phyloP scores from a whole-genome alignment of 30 jellyfish, hydroid and myxozoan species.

The Turritopsis dohrnii region DNA sequence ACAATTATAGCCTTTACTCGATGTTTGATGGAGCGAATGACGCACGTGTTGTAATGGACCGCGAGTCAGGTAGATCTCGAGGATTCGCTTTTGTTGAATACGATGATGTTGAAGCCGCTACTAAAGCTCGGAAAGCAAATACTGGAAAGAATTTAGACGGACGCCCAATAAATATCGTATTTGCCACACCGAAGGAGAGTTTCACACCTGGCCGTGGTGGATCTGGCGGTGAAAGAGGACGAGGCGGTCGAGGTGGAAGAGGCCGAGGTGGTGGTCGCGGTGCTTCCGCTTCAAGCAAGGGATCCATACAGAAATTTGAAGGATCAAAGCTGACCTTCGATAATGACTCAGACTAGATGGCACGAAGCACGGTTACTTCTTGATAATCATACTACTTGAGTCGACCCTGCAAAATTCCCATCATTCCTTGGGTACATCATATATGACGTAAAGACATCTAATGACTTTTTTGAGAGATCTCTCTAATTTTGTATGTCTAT shows the following conservation, averaged over 20 bases:
- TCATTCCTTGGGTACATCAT: background rate
- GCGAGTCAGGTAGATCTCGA: constrained; percentile 79
- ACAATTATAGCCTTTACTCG: constrained; percentile 48
- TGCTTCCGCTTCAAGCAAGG: constrained; percentile 73
- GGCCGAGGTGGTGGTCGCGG: constrained; percentile 67
- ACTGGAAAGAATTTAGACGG: constrained; percentile 61
- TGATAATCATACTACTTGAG: background rate
- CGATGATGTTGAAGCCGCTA: constrained; percentile 67
- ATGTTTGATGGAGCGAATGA: constrained; percentile 76
- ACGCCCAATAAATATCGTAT: constrained; percentile 64
- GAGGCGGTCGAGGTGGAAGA: constrained; percentile 62
- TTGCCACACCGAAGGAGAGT: constrained; percentile 80
- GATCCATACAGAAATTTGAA: constrained; percentile 75
- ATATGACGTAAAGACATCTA: too few relatives aligned
- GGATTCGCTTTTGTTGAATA: constrained; percentile 87
- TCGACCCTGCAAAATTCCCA: background rate
- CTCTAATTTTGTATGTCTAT: too few relatives aligned
- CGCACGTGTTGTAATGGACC: constrained; percentile 84
- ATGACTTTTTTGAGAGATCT: too few relatives aligned
- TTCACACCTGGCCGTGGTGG: constrained; percentile 77
- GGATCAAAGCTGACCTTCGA: constrained; percentile 82
- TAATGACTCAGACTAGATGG: constrained; percentile 55
- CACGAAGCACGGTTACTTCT: background rate
- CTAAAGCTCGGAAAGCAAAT: constrained; percentile 59
- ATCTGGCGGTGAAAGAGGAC: constrained; percentile 54